Evolutionary conservation across 2,888 invertebrate genomes (phyloP), one percentile per base, ranked within the genome.

Genomic region (Drosophila affinis): DNA sequence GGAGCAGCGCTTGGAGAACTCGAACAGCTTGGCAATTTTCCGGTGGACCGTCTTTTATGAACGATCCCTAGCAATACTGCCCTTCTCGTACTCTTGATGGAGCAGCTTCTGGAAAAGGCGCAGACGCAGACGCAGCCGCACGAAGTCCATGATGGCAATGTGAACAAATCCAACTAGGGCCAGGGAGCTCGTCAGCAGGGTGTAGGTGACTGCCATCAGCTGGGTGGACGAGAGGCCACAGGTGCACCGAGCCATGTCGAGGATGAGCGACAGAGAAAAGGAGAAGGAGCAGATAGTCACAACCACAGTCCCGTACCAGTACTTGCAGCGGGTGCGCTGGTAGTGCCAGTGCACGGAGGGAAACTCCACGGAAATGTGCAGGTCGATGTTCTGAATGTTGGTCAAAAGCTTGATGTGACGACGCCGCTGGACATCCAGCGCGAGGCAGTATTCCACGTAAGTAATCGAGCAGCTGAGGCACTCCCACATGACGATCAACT

Each of bases 91-190:
- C 1, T 69, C 49, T 34, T 85, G 86, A 4, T 39, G 48, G 3
- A 89, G 59, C 21, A 91, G 56, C 53, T 77, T 75, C 9, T 75
- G 77, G 17, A 90, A 70, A 0, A 91, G 62, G 1, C 89, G 86
- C 74, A 78, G 88, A 0, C 92, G 90, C 29, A 91, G 14, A 0
- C 92, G 90, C 29, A 91, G 14, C 2, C 91, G 87, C 21, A 91
- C 45, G 32, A 88, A 85, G 63, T 91, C 91, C 87, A 91, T 91
- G 1, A 79, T 55, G 1, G 57, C 84, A 6, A 91, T 69, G 54
- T 90, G 86, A 0, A 88, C 62, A 47, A 86, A 90, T 3, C 76
- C 78, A 9, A 81, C 55, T 9, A 67, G 46, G 10, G 81, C 87
- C 14, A 90, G 63, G 5, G 81, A 83, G 32, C 77, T 39, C 3